A percentile compares a stretch with the other conserved stretches of the same genome.
Evolutionary conservation across 1,140 invertebrate genomes (phyloP).

Genomic region (Limonius californicus): DNA sequence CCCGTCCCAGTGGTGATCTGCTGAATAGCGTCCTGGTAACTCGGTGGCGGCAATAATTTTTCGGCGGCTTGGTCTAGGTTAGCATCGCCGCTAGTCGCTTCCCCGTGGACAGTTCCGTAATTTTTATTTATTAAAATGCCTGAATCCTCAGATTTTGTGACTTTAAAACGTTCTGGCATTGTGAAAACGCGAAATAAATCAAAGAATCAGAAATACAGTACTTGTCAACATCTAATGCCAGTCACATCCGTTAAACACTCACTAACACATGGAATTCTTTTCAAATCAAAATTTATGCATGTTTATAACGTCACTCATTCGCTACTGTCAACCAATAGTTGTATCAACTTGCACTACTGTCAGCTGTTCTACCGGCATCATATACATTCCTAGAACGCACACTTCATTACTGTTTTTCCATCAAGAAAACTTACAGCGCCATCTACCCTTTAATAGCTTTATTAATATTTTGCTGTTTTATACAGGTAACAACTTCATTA

Average conservation of each 20-base stretch:
- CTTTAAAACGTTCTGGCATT: slow-evolving; percentile 29
- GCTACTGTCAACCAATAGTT: background rate
- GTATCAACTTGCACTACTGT: slow-evolving; percentile 2
- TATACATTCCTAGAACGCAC: background rate
- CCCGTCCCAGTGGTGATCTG: background rate
- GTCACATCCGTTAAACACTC: background rate
- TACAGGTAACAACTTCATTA: no score
- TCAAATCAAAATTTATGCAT: background rate
- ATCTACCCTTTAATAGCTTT: background rate
- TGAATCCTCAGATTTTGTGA: slow-evolving; percentile 29
- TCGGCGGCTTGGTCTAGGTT: slow-evolving; percentile 17
- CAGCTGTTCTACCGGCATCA: background rate
- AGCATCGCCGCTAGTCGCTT: background rate
- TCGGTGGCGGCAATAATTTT: slow-evolving; percentile 22
- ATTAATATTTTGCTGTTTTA: no score
- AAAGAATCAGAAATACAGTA: slow-evolving; percentile 22
- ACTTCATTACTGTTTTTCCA: background rate
- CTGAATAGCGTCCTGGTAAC: background rate
- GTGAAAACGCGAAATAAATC: slow-evolving; percentile 16
- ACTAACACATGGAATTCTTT: slow-evolving; percentile 2
- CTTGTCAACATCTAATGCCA: slow-evolving; percentile 13
- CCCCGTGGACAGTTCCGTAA: slow-evolving; percentile 19
- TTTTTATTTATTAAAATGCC: slow-evolving; percentile 26
- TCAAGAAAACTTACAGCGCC: background rate
- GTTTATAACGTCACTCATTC: background rate